phyloP scores from a whole-genome alignment of 2,113 vertebrate species.

The Leiothrix lutea region DNA sequence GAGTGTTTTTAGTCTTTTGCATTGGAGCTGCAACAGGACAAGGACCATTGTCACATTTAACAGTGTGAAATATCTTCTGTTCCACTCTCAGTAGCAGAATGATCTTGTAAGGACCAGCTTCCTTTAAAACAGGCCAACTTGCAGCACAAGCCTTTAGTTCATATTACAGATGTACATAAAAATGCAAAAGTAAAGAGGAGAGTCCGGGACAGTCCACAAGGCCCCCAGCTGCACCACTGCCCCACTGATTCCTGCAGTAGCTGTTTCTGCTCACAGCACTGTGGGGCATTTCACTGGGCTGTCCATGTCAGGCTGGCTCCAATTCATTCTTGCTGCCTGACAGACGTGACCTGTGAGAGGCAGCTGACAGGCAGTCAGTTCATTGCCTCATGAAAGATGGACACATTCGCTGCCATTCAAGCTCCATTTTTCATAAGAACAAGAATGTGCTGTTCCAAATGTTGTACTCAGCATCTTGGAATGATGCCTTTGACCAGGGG shows the following conservation, averaged over 20 bases:
- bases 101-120: not conserved
- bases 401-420: not conserved
- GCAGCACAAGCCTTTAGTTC: not conserved
- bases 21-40: rapidly evolving
- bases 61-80: not conserved
- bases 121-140: not conserved
- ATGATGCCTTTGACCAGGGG: not conserved
- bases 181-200: not conserved
- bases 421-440: not conserved
- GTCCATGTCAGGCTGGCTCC: not conserved
- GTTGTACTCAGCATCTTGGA: not conserved
- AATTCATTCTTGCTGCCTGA: not conserved
- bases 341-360: not conserved
- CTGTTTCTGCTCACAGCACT: not conserved
- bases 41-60: not conserved
- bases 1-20: not conserved
- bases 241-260: rapidly evolving
- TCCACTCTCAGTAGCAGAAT: not conserved
- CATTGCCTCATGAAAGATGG: not conserved
- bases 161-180: rapidly evolving
- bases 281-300: rapidly evolving
- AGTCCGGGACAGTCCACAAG: rapidly evolving
- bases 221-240: too few relatives aligned
- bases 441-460: not conserved
- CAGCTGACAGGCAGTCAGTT: not conserved